These are phyloP conservation scores for Agraylea sexmaculata DNA, from an alignment of 1,140 invertebrate genomes.

Conservation along the genomic window DNA sequence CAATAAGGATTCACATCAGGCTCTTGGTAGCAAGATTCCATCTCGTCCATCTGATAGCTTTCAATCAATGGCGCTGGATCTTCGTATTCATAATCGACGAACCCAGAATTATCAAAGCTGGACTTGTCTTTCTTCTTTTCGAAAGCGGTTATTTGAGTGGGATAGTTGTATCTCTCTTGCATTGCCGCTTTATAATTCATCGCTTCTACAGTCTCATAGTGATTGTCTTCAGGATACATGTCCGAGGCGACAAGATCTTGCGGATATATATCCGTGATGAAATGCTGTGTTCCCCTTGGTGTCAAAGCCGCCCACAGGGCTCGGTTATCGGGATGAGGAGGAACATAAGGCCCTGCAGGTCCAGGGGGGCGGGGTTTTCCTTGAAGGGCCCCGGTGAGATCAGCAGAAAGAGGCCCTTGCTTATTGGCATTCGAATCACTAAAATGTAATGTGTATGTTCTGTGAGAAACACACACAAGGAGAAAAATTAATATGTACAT, in stretches of 20 bases:
- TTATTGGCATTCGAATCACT: slow-evolving; percentile 20
- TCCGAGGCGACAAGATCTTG: slow-evolving; percentile 32
- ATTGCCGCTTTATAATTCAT: slow-evolving; percentile 37
- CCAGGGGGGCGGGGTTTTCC: slow-evolving; percentile 26
- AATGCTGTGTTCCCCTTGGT: slow-evolving; percentile 61
- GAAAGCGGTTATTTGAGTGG: slow-evolving; percentile 22
- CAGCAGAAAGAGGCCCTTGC: slow-evolving; percentile 17
- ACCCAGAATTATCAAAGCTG: slow-evolving; percentile 54
- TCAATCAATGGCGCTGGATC: slow-evolving; percentile 57
- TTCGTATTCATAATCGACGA: slow-evolving; percentile 64
- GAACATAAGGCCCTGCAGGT: slow-evolving; percentile 35
- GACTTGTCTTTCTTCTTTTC: slow-evolving; percentile 24
- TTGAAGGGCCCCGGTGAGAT: slow-evolving; percentile 28
- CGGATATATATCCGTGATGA: slow-evolving; percentile 49
- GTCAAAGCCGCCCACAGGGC: slow-evolving; percentile 75
- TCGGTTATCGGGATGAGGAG: slow-evolving; percentile 30
- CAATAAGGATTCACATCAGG: slow-evolving; percentile 22
- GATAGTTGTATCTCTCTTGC: slow-evolving; percentile 28
- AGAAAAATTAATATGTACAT: not conserved
- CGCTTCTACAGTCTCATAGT: slow-evolving; percentile 63
- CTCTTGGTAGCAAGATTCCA: slow-evolving; percentile 37
- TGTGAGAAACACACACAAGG: slow-evolving; percentile 19
- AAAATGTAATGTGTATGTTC: slow-evolving; percentile 22
- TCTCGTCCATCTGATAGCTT: slow-evolving; percentile 54
- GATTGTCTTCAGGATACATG: slow-evolving; percentile 51